A percentile compares a stretch with the other conserved stretches of the same genome.
These are phyloP conservation scores for Agrypnia vestita DNA, from an alignment of 1,140 invertebrate genomes.

Conservation along the genomic window DNA sequence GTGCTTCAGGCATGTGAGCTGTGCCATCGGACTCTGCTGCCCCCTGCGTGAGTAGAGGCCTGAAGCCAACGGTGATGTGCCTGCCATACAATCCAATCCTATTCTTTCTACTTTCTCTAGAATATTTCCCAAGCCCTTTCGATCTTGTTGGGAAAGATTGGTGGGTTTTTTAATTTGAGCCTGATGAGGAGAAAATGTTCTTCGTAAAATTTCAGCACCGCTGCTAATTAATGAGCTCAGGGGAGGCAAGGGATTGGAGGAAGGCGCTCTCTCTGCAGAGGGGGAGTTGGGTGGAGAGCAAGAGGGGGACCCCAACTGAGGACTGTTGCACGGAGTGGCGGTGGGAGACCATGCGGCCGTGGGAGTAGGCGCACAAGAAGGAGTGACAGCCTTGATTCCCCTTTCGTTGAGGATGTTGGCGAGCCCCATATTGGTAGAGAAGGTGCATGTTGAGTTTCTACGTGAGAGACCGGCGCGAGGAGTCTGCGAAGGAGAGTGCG, in stretches of 20 bases:
- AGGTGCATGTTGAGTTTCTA: conserved; percentile 83
- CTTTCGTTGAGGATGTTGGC: conserved; percentile 88
- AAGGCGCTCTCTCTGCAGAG: conserved; percentile 70
- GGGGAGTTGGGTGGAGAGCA: conserved; percentile 69
- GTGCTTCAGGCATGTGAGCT: conserved; percentile 81
- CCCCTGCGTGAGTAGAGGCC: conserved; percentile 73
- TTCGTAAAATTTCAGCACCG: conserved; percentile 83
- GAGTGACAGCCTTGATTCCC: conserved; percentile 83
- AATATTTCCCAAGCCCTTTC: conserved; percentile 71
- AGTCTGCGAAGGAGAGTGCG: conserved; percentile 69
- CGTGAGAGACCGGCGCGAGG: conserved; percentile 76
- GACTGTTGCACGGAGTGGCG: conserved; percentile 88
- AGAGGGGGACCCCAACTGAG: conserved; percentile 74
- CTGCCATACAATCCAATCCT: conserved; percentile 79
- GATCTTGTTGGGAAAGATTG: conserved; percentile 70
- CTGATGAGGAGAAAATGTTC: conserved; percentile 69
- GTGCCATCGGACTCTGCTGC: conserved; percentile 82
- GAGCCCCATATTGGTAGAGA: conserved; percentile 84
- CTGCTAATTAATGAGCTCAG: conserved; percentile 79
- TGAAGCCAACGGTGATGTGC: conserved; percentile 75
- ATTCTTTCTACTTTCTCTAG: conserved; percentile 82
- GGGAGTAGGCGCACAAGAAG: conserved; percentile 79
- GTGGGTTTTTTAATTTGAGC: conserved; percentile 66
- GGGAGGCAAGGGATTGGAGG: conserved; percentile 72
- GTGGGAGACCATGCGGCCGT: conserved; percentile 82